phyloP scores from a whole-genome alignment of 1,140 invertebrate genomes.

The Diorhabda sublineata region DNA sequence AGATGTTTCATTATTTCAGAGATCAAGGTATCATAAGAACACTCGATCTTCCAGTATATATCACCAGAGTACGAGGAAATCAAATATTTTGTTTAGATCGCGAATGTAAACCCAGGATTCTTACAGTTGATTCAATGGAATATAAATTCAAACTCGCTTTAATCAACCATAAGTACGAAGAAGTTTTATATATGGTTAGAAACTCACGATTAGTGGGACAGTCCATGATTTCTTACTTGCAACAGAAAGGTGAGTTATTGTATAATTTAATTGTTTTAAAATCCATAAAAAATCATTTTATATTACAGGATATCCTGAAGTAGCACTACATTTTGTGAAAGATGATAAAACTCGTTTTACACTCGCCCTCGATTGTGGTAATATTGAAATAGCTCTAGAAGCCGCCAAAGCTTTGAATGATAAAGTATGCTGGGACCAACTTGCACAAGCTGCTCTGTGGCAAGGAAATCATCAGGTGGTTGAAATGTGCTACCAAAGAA shows the following conservation, averaged over 20 bases:
- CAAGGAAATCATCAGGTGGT: slow-evolving; percentile 96
- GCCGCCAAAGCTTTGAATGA: slow-evolving; percentile 93
- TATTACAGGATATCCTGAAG: slow-evolving; percentile 83
- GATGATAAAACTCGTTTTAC: slow-evolving; percentile 97
- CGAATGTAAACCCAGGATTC: slow-evolving; percentile 82
- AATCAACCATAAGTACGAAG: slow-evolving; percentile 96
- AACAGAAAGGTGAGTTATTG: slow-evolving; percentile 72
- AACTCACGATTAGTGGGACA: slow-evolving; percentile 96
- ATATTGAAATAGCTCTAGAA: slow-evolving; percentile 93
- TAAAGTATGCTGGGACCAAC: slow-evolving; percentile 90
- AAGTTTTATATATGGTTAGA: slow-evolving; percentile 96
- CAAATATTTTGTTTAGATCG: slow-evolving; percentile 94
- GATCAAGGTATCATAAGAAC: slow-evolving; percentile 98
- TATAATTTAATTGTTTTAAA: background rate
- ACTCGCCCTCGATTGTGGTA: slow-evolving; percentile 95
- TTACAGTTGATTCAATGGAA: slow-evolving; percentile 95
- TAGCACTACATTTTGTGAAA: slow-evolving; percentile 99
- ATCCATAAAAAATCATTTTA: background rate
- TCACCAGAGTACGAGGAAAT: slow-evolving; percentile 89
- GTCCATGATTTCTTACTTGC: slow-evolving; percentile 97
- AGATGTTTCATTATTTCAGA: slow-evolving; percentile 46
- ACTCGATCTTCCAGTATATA: slow-evolving; percentile 94
- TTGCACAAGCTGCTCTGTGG: slow-evolving; percentile 91
- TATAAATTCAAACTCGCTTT: slow-evolving; percentile 97
- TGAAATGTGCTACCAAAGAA: slow-evolving; percentile 99